A percentile compares a stretch with the other conserved stretches of the same genome.
Evolutionary conservation across 2,797 vertebrate species (phyloP).

Genomic region (Gastrophryne carolinensis): DNA sequence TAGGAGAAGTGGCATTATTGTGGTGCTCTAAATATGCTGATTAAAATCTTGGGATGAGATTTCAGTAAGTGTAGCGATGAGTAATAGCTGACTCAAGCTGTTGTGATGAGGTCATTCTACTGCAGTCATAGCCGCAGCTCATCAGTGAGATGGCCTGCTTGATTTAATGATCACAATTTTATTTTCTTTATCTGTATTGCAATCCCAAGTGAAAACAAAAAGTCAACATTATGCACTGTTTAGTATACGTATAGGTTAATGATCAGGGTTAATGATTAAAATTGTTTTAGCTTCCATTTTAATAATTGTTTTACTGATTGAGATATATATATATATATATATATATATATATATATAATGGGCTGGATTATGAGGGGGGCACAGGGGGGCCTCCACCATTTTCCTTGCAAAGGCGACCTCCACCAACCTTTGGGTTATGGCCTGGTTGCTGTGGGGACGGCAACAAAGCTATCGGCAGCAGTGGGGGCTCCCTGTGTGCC

Average conservation of each 20-base stretch:
- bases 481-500: no score
- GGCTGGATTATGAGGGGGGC: no score
- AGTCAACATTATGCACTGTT: slow-evolving; percentile 19
- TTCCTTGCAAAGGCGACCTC: no score
- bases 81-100: slow-evolving; percentile 40
- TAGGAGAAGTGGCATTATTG: background rate
- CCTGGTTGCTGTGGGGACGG: no score
- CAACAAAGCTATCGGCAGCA: no score
- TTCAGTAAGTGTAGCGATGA: slow-evolving; percentile 38
- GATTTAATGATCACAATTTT: slow-evolving; percentile 32
- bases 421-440: no score
- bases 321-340: no score
- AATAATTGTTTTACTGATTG: no score
- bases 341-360: no score
- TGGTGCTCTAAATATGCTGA: slow-evolving; percentile 14
- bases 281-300: no score
- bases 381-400: no score
- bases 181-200: slow-evolving; percentile 20
- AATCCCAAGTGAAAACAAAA: slow-evolving; percentile 6
- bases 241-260: background rate
- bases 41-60: slow-evolving; percentile 23
- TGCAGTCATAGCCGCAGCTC: slow-evolving; percentile 26
- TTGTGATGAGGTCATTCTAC: slow-evolving; percentile 37
- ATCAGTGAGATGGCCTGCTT: slow-evolving; percentile 25
- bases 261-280: background rate